phyloP scores from a whole-genome alignment of 2,888 invertebrate genomes.

The Leistus spinibarbis region DNA sequence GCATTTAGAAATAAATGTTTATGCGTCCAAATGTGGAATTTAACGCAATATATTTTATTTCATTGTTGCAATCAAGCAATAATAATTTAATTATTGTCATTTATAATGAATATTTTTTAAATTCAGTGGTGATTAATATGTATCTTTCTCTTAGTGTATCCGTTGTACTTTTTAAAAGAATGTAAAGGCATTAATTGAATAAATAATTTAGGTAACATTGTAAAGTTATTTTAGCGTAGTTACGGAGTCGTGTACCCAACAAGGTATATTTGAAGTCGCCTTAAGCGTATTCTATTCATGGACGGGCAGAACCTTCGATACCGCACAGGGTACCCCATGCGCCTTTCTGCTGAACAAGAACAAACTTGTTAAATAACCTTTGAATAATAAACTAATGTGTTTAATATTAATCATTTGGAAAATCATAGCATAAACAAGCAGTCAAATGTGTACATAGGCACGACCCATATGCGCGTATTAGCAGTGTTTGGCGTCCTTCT shows the following conservation, averaged over 20 bases:
- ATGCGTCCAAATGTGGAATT: too few species aligned
- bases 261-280: conserved; percentile 5
- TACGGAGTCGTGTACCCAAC: background rate
- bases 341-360: conserved; percentile 7
- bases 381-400: conserved; percentile 35
- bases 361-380: conserved; percentile 32
- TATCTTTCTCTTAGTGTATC: too few species aligned
- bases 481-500: background rate
- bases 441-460: background rate
- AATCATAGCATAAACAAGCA: conserved; percentile 9
- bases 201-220: background rate
- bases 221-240: background rate
- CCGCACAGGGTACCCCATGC: background rate
- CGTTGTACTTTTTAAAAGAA: background rate
- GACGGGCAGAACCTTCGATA: conserved; percentile 2
- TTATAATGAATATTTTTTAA: too few species aligned
- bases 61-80: too few species aligned
- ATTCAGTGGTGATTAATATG: too few species aligned
- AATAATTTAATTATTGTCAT: too few species aligned
- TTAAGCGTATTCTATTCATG: conserved; percentile 21
- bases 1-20: too few species aligned
- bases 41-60: too few species aligned
- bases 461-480: background rate
- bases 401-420: conserved; percentile 35
- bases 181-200: background rate